Evolutionary conservation across 2,888 invertebrate genomes (phyloP).

Genomic region (Drosophila colorata): DNA sequence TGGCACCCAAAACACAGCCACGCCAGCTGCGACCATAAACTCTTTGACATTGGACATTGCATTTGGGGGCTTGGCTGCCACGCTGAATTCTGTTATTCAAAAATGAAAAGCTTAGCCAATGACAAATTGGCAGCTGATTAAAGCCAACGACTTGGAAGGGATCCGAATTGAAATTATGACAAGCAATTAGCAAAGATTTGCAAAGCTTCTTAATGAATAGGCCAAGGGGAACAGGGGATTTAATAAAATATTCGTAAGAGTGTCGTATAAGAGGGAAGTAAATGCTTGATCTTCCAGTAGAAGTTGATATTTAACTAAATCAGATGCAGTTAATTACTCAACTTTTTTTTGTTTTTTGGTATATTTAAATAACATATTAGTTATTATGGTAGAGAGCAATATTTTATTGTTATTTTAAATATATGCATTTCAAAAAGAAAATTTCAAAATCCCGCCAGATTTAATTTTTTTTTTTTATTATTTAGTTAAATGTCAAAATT

Average conservation of each 20-base stretch:
- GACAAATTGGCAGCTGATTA: constrained; percentile 40
- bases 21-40: constrained; percentile 43
- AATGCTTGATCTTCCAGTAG: no score
- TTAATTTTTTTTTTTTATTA: no score
- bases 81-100: constrained; percentile 29
- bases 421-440: no score
- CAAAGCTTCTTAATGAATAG: not conserved
- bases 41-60: constrained; percentile 49
- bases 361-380: no score
- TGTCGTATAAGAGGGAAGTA: no score
- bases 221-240: not conserved
- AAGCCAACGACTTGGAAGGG: constrained; percentile 13
- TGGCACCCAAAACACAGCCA: constrained; percentile 28
- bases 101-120: constrained; percentile 33
- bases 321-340: no score
- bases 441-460: no score
- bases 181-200: constrained; percentile 41
- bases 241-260: not conserved
- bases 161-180: constrained; percentile 21
- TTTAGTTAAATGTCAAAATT: no score
- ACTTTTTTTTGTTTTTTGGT: no score
- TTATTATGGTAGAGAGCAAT: no score
- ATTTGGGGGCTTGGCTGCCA: constrained; percentile 16
- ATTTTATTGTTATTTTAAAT: no score
- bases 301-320: no score